Conservation (phyloP, 2,113 vertebrate genomes). For the Physeter macrocephalus region DNA sequence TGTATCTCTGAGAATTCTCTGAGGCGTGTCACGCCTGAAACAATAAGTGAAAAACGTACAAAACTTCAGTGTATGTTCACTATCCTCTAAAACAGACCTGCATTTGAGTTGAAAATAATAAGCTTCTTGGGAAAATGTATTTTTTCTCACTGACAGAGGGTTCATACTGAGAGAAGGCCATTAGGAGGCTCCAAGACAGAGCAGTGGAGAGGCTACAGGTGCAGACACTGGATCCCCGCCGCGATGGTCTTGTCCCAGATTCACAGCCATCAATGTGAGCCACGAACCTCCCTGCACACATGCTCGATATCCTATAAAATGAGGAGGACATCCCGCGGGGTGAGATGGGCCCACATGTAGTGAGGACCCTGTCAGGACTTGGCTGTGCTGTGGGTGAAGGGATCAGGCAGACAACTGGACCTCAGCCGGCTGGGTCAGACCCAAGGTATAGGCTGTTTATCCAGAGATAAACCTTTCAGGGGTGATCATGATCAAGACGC, state of each 20-base stretch:
- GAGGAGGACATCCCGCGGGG: background rate
- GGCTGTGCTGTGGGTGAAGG: fast-evolving
- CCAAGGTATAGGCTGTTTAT: background rate
- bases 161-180: background rate
- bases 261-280: background rate
- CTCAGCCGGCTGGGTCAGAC: background rate
- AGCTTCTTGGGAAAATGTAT: background rate
- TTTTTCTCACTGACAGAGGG: background rate
- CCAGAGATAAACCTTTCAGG: background rate
- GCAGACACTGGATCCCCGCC: background rate
- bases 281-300: background rate
- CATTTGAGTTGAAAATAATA: background rate
- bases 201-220: fast-evolving
- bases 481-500: background rate
- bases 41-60: background rate
- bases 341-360: background rate
- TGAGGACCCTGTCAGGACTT: background rate
- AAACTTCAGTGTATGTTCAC: background rate
- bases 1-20: background rate
- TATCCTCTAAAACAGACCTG: background rate
- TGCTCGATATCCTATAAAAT: background rate
- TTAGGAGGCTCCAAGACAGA: background rate
- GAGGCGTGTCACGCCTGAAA: background rate
- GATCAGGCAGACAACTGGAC: background rate
- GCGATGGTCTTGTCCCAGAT: background rate